These are phyloP conservation scores for Orthosia cruda DNA, from an alignment of 2,888 invertebrate species.

Conservation along the genomic window DNA sequence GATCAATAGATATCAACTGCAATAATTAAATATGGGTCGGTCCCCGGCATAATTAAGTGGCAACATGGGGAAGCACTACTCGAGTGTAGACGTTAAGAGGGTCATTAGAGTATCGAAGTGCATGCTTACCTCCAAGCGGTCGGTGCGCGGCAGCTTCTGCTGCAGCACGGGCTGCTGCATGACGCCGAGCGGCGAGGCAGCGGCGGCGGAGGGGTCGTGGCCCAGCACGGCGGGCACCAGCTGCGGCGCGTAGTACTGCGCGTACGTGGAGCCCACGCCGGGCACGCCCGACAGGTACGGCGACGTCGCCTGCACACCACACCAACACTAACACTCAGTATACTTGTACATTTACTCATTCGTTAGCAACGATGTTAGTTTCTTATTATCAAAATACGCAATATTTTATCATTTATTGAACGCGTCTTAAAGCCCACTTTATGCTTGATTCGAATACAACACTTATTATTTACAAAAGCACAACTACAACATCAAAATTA, in stretches of 20 bases:
- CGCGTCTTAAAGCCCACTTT: constrained; percentile 51
- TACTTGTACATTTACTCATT: constrained; percentile 61
- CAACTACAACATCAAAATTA: constrained; percentile 50
- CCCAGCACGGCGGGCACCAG: constrained; percentile 98
- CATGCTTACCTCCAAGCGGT: constrained; percentile 98
- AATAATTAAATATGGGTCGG: constrained; percentile 72
- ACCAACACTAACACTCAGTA: constrained; percentile 68
- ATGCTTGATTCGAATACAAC: constrained; percentile 60
- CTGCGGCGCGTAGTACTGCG: constrained; percentile 97
- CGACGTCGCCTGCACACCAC: constrained; percentile 94
- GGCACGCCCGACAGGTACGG: constrained; percentile 98
- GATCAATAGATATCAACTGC: constrained; percentile 29
- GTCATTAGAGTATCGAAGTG: constrained; percentile 62
- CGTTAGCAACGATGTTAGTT: constrained; percentile 34
- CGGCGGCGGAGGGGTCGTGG: constrained; percentile 95
- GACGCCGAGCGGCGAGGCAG: constrained; percentile 96
- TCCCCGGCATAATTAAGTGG: constrained; percentile 79
- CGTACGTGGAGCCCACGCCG: constrained; percentile 97
- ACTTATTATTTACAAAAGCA: constrained; percentile 63
- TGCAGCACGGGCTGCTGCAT: constrained; percentile 97
- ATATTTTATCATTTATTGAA: constrained; percentile 28
- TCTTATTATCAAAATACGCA: constrained; percentile 46
- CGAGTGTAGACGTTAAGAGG: constrained; percentile 67
- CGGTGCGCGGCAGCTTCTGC: constrained; percentile 98
- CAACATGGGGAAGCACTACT: constrained; percentile 86